These are phyloP conservation scores for Sarcoramphus papa DNA, from an alignment of 2,797 vertebrate species.

Conservation along the genomic window DNA sequence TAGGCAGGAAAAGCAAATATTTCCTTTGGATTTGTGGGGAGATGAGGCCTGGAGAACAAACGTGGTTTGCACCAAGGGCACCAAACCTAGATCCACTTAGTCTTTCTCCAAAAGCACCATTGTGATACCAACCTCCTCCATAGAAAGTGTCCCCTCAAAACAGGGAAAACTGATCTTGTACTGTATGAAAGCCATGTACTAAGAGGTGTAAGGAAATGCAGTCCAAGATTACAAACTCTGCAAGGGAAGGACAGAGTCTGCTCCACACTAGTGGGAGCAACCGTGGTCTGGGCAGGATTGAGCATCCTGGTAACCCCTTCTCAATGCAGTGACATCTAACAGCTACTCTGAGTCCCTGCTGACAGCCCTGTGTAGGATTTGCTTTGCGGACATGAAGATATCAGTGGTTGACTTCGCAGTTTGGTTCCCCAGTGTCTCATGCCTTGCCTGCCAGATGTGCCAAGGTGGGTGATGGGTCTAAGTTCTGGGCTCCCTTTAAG, in stretches of 20 bases:
- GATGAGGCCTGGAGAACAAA: background rate
- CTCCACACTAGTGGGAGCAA: background rate
- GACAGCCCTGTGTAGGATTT: background rate
- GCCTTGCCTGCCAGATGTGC: background rate
- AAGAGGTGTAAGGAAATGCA: background rate
- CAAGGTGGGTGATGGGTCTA: background rate
- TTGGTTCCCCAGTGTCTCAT: fast-evolving
- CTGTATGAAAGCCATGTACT: background rate
- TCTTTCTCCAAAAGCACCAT: background rate
- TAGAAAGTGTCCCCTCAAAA: background rate
- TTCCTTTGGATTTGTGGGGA: background rate
- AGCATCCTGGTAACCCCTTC: background rate
- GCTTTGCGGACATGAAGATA: background rate
- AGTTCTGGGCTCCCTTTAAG: background rate
- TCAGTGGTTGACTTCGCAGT: background rate
- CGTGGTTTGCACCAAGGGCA: background rate
- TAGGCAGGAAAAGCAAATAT: background rate
- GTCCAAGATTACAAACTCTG: background rate
- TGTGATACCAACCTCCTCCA: background rate
- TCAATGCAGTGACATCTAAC: background rate
- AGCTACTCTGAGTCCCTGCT: background rate
- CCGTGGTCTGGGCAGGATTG: background rate
- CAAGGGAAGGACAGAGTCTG: background rate
- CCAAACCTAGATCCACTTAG: background rate
- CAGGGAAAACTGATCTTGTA: background rate